Base-by-base conservation (phyloP, 2,888 invertebrate species). In the Muschampia plurimacula region DNA sequence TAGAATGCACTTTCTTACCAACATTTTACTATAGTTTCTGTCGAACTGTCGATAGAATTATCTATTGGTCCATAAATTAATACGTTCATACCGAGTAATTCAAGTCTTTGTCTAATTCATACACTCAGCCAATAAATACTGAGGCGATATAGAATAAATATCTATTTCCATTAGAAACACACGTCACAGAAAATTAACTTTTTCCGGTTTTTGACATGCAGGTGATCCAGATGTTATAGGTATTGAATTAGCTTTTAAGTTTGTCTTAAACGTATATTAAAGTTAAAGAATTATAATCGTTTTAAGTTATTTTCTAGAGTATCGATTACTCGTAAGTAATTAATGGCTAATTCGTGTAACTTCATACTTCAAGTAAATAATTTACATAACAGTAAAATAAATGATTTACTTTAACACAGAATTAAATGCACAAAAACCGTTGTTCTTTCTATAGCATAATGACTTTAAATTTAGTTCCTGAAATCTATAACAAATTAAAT, bases 51-150 rank as follows among this genome's bases (percentile, higher is more conserved):
- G 7, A 9, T 3, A 46, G 3, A 13, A 46, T 10, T 3, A 46
- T 9, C 10, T 63, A 22, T 63, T 22, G 44, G 44, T 28, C 28
- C 44, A n/a, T n/a, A n/a, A n/a, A n/a, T n/a, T n/a, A n/a, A n/a
- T n/a, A n/a, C n/a, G n/a, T n/a, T n/a, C n/a, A n/a, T n/a, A n/a
- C n/a, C n/a, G n/a, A n/a, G n/a, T n/a, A n/a, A n/a, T n/a, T n/a
- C n/a, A n/a, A n/a, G n/a, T n/a, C n/a, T n/a, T n/a, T n/a, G n/a
- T n/a, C n/a, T n/a, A n/a, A n/a, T n/a, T n/a, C n/a, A n/a, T 44
- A 13, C 32, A 52, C 8, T 28, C 49, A 6, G 46, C 36, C 49
- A 36, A 69, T 69, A 69, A 69, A 63, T 85, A 80, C 78, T 15
- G 13, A 41, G 13, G 15, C 8, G 22, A 46, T 1, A 5, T 39